phyloP scores from a whole-genome alignment of 2,113 vertebrate species.

The Smithornis capensis region DNA sequence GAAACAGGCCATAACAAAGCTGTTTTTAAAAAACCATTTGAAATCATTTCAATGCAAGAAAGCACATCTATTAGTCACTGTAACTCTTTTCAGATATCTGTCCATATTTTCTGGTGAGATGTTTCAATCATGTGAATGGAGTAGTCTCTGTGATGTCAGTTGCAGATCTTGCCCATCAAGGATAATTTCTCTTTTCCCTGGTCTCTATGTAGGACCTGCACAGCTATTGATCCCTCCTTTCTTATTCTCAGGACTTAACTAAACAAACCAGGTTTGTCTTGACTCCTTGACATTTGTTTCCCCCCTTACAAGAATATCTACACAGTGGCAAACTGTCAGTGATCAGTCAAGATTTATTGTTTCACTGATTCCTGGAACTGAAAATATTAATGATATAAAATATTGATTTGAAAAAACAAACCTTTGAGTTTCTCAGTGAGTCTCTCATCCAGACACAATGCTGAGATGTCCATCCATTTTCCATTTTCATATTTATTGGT shows the following conservation, averaged over 20 bases:
- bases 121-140: neutral
- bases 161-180: neutral
- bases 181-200: neutral
- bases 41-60: neutral
- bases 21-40: neutral
- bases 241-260: neutral
- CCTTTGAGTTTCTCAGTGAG: neutral
- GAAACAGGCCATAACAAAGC: neutral
- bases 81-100: neutral
- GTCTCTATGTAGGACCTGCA: neutral
- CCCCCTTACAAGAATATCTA: neutral
- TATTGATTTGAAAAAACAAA: slow-evolving; percentile 60
- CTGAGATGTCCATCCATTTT: slow-evolving; percentile 40
- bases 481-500: slow-evolving; percentile 59
- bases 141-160: neutral
- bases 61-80: neutral
- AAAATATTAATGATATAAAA: slow-evolving; percentile 61
- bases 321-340: neutral
- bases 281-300: neutral
- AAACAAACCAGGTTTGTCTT: neutral
- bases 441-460: neutral
- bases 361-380: slow-evolving; percentile 43
- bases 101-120: neutral
- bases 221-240: neutral
- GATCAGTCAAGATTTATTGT: slow-evolving; percentile 30